Evolutionary conservation across 2,113 vertebrate genomes (phyloP), one percentile per base, ranked within the genome.

Genomic region (Barbus barbus): DNA sequence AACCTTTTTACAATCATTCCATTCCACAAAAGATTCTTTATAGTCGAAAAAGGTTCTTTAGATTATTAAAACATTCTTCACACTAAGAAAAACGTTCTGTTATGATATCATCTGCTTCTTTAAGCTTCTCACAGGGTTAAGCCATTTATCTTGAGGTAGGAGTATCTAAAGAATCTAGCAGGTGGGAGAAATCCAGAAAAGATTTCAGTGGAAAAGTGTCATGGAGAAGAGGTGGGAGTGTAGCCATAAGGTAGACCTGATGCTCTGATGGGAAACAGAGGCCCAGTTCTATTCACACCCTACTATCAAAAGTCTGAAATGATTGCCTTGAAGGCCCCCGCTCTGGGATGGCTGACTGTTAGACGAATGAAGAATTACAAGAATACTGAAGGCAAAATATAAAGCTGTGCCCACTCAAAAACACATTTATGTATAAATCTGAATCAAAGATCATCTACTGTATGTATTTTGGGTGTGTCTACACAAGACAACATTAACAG

Each of bases 181-280:
- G 84, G 86, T 78, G 78, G 85, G 5, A 83, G 89, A 87, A 84
- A 91, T 76, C 60, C 48, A 88, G 83, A 87, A 83, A 85, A 84
- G 83, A 91, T 91, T 91, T 87, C 53, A n/a, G 61, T 51, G 56
- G 79, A 69, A 89, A 91, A 89, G 81, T 48, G 72, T 75, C 60
- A 69, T 46, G 58, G 78, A 82, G 83, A 85, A 80, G 69, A 72
- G 63, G 58, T 72, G 18, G n/a, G 77, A 69, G 71, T 14, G 56
- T 24, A 65, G 53, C 78, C 72, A 36, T 84, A 65, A 85, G 82
- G 86, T 75, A 60, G 58, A 48, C 78, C 82, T 56, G 18, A 56
- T 89, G 78, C 85, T 89, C 60, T 81, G 31, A 81, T 46, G 83
- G 71, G 79, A 82, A 71, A 28, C 38, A 58, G 16, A 63, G 67